A percentile compares a stretch with the other conserved stretches of the same genome.
phyloP scores from a whole-genome alignment of 2,113 vertebrate genomes.

The Coptodon bakossiorum region DNA sequence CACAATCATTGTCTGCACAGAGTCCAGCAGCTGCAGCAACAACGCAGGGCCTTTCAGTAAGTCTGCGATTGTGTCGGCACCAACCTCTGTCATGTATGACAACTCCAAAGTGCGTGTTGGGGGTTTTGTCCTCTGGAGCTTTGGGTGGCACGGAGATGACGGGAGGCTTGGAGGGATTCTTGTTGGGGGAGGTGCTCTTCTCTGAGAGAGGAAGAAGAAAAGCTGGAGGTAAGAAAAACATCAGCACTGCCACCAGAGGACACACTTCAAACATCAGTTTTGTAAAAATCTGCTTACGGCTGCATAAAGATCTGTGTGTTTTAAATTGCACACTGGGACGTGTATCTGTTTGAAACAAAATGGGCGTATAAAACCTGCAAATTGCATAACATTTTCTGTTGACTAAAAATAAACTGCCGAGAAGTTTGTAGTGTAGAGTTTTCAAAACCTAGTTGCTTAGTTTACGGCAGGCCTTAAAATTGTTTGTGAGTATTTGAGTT shows the following conservation, averaged over 20 bases:
- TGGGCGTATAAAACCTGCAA: background rate
- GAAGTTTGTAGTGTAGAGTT: background rate
- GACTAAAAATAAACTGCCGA: background rate
- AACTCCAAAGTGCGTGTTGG: slow-evolving; percentile 81
- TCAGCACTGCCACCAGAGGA: slow-evolving; percentile 3
- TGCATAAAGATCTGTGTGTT: background rate
- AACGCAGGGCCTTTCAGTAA: background rate
- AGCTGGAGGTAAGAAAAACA: background rate
- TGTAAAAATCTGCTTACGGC: background rate
- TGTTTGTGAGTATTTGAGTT: background rate
- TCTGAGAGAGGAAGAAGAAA: slow-evolving; percentile 64
- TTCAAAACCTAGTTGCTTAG: background rate
- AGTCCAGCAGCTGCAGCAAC: background rate
- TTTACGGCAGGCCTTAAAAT: background rate
- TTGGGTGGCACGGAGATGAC: slow-evolving; percentile 73
- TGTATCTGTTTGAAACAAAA: background rate
- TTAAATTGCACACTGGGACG: background rate
- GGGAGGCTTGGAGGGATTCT: slow-evolving; percentile 75
- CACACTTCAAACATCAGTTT: slow-evolving; percentile 6
- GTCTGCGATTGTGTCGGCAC: background rate
- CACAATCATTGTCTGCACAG: background rate
- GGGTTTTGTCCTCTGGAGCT: slow-evolving; percentile 67
- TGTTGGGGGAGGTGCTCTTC: slow-evolving; percentile 77
- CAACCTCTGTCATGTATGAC: slow-evolving; percentile 88
- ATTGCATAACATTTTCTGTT: background rate